Conservation (phyloP, 2,113 vertebrate genomes). For the Chascanopsetta lugubris region DNA sequence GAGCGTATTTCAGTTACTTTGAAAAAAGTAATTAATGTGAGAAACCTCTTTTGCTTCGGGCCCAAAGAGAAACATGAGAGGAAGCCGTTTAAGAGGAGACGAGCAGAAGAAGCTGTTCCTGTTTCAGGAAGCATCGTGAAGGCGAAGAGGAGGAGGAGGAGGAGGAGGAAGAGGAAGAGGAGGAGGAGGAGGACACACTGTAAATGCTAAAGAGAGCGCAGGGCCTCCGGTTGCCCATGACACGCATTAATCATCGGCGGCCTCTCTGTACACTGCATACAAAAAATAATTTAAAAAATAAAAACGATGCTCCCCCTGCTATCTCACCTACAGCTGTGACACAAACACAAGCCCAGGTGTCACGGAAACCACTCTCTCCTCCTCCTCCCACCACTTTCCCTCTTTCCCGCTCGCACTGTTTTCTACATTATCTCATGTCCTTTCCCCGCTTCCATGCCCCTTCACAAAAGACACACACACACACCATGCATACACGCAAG, state of each 20-base stretch:
- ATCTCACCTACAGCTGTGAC: slow-evolving; percentile 55
- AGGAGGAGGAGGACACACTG: slow-evolving; percentile 57
- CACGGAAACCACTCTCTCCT: slow-evolving; percentile 37
- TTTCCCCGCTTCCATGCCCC: not conserved
- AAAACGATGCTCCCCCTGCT: slow-evolving; percentile 47
- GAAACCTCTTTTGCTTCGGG: slow-evolving; percentile 22
- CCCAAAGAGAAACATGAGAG: slow-evolving; percentile 15
- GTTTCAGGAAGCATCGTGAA: slow-evolving; percentile 18
- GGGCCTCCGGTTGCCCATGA: slow-evolving; percentile 59
- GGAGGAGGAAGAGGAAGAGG: too few relatives aligned
- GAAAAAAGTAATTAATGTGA: slow-evolving; percentile 4
- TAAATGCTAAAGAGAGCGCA: slow-evolving; percentile 69
- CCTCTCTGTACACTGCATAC: slow-evolving; percentile 57
- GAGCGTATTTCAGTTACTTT: slow-evolving; percentile 5
- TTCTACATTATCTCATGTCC: slow-evolving; percentile 23
- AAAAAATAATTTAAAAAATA: slow-evolving; percentile 32
- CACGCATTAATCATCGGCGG: slow-evolving; percentile 74
- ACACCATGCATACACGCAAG: slow-evolving; percentile 12
- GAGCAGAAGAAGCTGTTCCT: slow-evolving; percentile 52
- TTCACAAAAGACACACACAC: not conserved
- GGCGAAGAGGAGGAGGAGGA: too few relatives aligned
- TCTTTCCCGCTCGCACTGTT: not conserved
- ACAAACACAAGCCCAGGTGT: slow-evolving; percentile 44
- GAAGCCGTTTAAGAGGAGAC: too few relatives aligned
- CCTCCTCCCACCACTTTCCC: slow-evolving; percentile 4